These are phyloP conservation scores for Campylomormyrus numenius DNA, from an alignment of 2,113 vertebrate species.

Conservation along the genomic window DNA sequence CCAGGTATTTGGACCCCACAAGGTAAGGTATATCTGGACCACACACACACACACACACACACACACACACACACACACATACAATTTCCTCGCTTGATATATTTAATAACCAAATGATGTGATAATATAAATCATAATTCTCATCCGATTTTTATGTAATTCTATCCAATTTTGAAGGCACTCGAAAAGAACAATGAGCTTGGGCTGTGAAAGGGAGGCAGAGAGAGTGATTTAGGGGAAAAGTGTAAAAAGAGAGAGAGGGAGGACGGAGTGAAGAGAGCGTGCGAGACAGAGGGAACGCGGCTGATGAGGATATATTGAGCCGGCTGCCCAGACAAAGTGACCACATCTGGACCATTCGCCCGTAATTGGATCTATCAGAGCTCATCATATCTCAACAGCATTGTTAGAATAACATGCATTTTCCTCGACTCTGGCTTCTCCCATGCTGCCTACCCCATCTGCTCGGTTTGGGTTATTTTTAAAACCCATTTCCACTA, in stretches of 20 bases:
- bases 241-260: background rate
- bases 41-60: background rate
- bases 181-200: background rate
- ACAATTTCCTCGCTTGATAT: background rate
- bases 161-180: background rate
- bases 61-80: too few relatives aligned
- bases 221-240: background rate
- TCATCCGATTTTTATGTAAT: background rate
- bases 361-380: background rate
- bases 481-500: conserved; percentile 15
- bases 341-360: conserved; percentile 9
- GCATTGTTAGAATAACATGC: background rate
- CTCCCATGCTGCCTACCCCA: background rate
- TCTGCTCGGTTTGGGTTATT: conserved; percentile 9
- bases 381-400: background rate
- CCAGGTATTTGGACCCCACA: too few relatives aligned
- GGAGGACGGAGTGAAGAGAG: background rate
- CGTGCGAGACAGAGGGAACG: background rate
- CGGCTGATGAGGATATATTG: background rate
- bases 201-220: background rate
- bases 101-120: background rate
- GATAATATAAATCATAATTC: background rate
- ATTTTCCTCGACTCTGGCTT: too few relatives aligned
- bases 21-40: background rate
- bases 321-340: background rate